Conservation (phyloP, 1,140 invertebrate species). For the Diachasma alloeum region DNA sequence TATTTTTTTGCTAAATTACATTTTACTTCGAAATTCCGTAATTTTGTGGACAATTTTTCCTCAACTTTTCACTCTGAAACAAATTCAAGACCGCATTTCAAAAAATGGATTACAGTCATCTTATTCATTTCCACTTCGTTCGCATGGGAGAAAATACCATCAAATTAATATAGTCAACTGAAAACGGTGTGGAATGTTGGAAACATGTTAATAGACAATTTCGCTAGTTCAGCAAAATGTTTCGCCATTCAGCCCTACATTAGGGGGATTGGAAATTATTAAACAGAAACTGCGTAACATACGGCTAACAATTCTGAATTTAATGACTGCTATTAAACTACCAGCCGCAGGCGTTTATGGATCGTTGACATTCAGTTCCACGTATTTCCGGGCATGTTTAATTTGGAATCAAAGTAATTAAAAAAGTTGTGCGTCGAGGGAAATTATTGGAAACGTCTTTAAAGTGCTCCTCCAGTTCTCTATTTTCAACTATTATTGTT, state of each 20-base stretch:
- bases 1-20: no score
- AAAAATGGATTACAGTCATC: not conserved
- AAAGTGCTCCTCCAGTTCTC: not conserved
- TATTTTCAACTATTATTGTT: not conserved
- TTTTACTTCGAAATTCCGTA: no score
- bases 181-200: not conserved
- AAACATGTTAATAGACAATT: not conserved
- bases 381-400: not conserved
- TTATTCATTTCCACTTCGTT: not conserved
- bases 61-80: no score
- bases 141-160: not conserved
- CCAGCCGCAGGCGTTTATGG: not conserved
- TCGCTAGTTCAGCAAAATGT: not conserved
- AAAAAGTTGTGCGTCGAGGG: not conserved
- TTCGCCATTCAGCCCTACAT: not conserved
- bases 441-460: not conserved
- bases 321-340: not conserved
- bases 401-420: not conserved
- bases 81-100: not conserved
- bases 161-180: not conserved
- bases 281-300: not conserved
- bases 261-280: not conserved
- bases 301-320: not conserved
- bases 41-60: no score
- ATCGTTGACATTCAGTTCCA: not conserved